Base-by-base conservation (phyloP, 2,888 invertebrate species). In the Hirudinaria manillensis region DNA sequence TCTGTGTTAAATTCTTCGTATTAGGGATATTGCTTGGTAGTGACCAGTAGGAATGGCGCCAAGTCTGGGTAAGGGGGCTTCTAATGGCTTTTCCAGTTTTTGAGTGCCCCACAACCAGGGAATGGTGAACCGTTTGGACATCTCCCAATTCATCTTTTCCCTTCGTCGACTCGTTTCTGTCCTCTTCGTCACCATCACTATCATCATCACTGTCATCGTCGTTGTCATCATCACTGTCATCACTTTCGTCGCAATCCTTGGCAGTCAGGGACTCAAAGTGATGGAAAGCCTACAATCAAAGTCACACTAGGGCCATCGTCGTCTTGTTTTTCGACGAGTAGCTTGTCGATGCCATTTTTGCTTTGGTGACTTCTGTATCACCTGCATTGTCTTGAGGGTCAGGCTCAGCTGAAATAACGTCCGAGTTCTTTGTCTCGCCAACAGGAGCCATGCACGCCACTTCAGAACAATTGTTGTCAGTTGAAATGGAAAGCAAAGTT, bases 121-220 rank as follows among this genome's bases (percentile, higher is more conserved):
- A n/a, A n/a, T n/a, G n/a, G n/a, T n/a, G n/a, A n/a, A n/a, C n/a
- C n/a, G n/a, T n/a, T n/a, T n/a, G n/a, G n/a, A n/a, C n/a, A n/a
- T n/a, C n/a, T n/a, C n/a, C n/a, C n/a, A n/a, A n/a, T n/a, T n/a
- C n/a, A n/a, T n/a, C n/a, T n/a, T n/a, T n/a, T n/a, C n/a, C n/a
- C n/a, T n/a, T n/a, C n/a, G n/a, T n/a, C n/a, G 32, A n/a, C n/a
- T 68, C 68, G 4, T 68, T 34, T 2, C 34, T 34, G 2, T 68
- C 36, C 1, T 34, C 68, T 4, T 4, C 36, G 1, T 36, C 32
- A 2, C 21, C 68, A 1, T 34, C 68, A 68, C 21, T 34, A 24
- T 68, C n/a, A n/a, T n/a, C n/a, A n/a, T n/a, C 68, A 10, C 34
- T 13, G 32, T 24, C 27, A 24, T 68, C 72, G 10, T 72, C 56